Conservation (phyloP, 2,888 invertebrate genomes). For the Galerucella calmariensis region DNA sequence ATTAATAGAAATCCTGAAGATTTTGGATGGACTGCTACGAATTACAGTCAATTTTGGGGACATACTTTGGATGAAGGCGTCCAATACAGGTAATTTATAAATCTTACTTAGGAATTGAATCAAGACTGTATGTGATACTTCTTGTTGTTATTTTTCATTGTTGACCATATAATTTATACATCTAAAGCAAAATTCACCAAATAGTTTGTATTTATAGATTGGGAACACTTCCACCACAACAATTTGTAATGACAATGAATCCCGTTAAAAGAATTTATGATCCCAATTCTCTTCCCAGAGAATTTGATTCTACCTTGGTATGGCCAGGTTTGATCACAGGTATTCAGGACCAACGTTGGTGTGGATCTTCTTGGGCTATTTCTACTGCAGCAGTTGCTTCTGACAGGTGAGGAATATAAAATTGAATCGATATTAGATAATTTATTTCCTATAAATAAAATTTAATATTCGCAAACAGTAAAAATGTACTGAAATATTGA, state of each 20-base stretch:
- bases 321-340: slow-evolving; percentile 82
- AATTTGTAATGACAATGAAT: slow-evolving; percentile 69
- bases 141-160: no score
- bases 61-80: slow-evolving; percentile 85
- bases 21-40: slow-evolving; percentile 82
- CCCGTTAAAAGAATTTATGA: slow-evolving; percentile 72
- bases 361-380: slow-evolving; percentile 94
- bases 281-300: slow-evolving; percentile 70
- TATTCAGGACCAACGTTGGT: slow-evolving; percentile 78
- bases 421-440: neutral
- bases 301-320: slow-evolving; percentile 80
- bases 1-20: slow-evolving; percentile 70
- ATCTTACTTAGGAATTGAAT: neutral
- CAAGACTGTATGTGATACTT: no score
- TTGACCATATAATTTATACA: no score
- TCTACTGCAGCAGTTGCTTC: slow-evolving; percentile 85
- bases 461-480: no score
- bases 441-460: no score
- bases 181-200: no score
- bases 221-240: slow-evolving; percentile 69
- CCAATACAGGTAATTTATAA: slow-evolving; percentile 46
- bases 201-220: slow-evolving; percentile 50
- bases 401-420: slow-evolving; percentile 70
- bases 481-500: no score
- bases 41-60: slow-evolving; percentile 87